Evolutionary conservation across 2,888 invertebrate genomes (phyloP).

Genomic region (Drosophila yooni): DNA sequence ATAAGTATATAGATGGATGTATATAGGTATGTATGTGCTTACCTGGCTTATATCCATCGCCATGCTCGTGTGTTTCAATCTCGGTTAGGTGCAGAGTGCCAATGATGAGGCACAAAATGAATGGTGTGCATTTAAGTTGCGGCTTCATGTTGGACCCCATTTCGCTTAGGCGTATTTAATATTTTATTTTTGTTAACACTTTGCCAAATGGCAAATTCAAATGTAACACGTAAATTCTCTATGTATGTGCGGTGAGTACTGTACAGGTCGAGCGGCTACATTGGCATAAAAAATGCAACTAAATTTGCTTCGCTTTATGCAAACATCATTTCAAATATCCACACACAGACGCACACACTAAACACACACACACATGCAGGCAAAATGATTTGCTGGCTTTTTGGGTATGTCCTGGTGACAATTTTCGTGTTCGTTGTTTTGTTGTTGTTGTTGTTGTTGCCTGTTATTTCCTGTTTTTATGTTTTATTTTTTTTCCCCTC

Average conservation of each 20-base stretch:
- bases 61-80: constrained; percentile 83
- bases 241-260: constrained; percentile 13
- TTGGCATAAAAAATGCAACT: constrained; percentile 63
- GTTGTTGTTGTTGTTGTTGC: constrained; percentile 4
- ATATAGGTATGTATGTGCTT: constrained; percentile 41
- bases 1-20: not conserved
- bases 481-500: constrained; percentile 24
- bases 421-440: constrained; percentile 20
- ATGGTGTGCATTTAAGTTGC: constrained; percentile 44
- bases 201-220: constrained; percentile 28
- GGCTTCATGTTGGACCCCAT: constrained; percentile 53
- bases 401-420: constrained; percentile 40
- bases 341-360: constrained; percentile 25
- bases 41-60: constrained; percentile 85
- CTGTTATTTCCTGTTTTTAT: constrained; percentile 11
- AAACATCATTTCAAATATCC: constrained; percentile 58
- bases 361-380: constrained; percentile 8
- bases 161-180: not conserved
- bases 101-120: constrained; percentile 71
- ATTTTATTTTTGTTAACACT: constrained; percentile 2
- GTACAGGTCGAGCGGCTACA: constrained; percentile 42
- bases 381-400: constrained; percentile 58
- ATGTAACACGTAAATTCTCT: constrained; percentile 36
- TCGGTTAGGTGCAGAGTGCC: constrained; percentile 51
- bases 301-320: constrained; percentile 60